Evolutionary conservation across 2,888 invertebrate genomes (phyloP), one percentile per base, ranked within the genome.

Genomic region (Electrophaes corylata): DNA sequence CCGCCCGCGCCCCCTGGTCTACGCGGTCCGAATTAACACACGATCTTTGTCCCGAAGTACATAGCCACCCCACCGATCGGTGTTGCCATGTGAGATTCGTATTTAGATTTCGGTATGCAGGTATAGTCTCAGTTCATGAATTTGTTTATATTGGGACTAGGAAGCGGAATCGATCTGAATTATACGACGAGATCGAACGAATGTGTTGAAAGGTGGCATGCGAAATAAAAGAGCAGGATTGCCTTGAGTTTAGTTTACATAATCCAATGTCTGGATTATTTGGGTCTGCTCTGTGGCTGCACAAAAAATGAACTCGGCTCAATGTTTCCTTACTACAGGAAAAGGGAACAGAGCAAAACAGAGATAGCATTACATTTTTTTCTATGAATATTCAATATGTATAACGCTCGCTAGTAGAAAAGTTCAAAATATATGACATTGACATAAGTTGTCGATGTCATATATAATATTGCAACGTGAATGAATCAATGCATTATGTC

Each of bases 1-100:
- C 80, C 80, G 70, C 79, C 81, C 81, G 77, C 75, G 67, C 80
- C 81, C 82, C 81, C 78, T 76, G 76, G 75, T 79, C 85, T 81
- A 83, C 83, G 83, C 84, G 81, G 81, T 80, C 85, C 83, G 84
- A 86, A 87, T 88, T 88, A 87, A 88, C 86, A 86, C 87, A 84
- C 86, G 86, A 87, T 86, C 87, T 87, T 86, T 86, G 86, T 86
- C 80, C 85, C 79, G 69, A 75, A 78, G 74, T 75, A 74, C 72
- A 75, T 66, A 70, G 70, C 71, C 62, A 62, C 64, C 60, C 67
- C 45, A 55, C 56, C 69, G 68, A 76, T 76, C 67, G 69, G 69
- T 64, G 78, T 75, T 74, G 75, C 75, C 70, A 77, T 73, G 72
- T 71, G 70, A 64, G 71, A 70, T 70, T 70, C 68, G 65, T 62